Conservation (phyloP, 2,888 invertebrate genomes). For the Plebejus argus region DNA sequence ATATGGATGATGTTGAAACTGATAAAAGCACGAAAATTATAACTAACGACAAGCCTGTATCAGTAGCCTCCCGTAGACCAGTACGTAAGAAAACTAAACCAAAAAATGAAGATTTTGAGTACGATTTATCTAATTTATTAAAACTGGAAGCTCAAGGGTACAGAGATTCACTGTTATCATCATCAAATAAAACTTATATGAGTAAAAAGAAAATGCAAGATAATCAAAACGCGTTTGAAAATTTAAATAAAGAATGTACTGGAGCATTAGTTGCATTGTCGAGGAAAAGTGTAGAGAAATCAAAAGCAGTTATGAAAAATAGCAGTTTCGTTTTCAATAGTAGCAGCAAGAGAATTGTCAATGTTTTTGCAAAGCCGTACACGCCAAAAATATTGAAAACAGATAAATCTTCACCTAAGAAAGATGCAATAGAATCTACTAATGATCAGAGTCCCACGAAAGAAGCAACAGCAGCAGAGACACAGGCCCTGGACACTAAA, state of each 20-base stretch:
- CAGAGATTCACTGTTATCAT: slow-evolving; percentile 59
- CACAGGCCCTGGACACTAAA: background rate
- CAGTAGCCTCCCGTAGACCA: slow-evolving; percentile 76
- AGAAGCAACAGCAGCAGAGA: slow-evolving; percentile 55
- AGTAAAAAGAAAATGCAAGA: slow-evolving; percentile 61
- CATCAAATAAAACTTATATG: slow-evolving; percentile 53
- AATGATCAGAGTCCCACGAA: slow-evolving; percentile 89
- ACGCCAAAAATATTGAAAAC: slow-evolving; percentile 58
- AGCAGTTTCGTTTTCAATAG: slow-evolving; percentile 48
- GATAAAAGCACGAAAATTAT: slow-evolving; percentile 57
- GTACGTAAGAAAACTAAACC: slow-evolving; percentile 84
- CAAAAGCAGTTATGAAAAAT: slow-evolving; percentile 64
- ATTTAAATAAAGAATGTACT: slow-evolving; percentile 61
- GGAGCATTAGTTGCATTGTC: slow-evolving; percentile 65
- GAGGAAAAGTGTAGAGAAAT: slow-evolving; percentile 59
- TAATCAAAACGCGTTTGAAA: slow-evolving; percentile 53
- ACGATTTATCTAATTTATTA: slow-evolving; percentile 83
- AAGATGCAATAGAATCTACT: slow-evolving; percentile 54
- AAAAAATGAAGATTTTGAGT: slow-evolving; percentile 86
- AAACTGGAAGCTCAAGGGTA: slow-evolving; percentile 78
- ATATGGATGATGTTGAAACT: slow-evolving; percentile 62
- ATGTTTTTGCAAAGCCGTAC: slow-evolving; percentile 66
- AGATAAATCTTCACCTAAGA: slow-evolving; percentile 68
- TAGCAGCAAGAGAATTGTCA: slow-evolving; percentile 52
- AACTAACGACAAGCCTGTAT: slow-evolving; percentile 44